A percentile compares a stretch with the other conserved stretches of the same genome.
These are phyloP conservation scores for Patella depressa DNA, from an alignment of 2,888 invertebrate species.

Conservation along the genomic window DNA sequence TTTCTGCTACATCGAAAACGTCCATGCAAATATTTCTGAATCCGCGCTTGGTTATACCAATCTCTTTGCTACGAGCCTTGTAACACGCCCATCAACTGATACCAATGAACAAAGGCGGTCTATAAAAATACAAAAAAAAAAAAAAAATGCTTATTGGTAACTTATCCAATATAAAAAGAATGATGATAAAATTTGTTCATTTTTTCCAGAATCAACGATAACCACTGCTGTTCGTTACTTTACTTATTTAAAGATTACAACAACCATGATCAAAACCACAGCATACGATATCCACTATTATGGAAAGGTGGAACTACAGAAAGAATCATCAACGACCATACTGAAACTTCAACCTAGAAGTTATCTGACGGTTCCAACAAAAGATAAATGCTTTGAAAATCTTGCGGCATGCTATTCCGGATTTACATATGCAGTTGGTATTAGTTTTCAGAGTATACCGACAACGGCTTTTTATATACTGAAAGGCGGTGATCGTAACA, in stretches of 20 bases:
- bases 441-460: slow-evolving; percentile 20
- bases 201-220: background rate
- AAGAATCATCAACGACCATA: background rate
- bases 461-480: slow-evolving; percentile 8
- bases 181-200: no score
- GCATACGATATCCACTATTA: background rate
- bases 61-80: no score
- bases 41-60: no score
- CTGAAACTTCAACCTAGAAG: slow-evolving; percentile 22
- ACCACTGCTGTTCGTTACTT: background rate
- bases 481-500: slow-evolving; percentile 4
- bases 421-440: slow-evolving; percentile 23
- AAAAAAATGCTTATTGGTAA: no score
- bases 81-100: no score
- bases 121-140: no score
- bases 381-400: slow-evolving; percentile 21
- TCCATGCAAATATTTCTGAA: no score
- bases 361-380: slow-evolving; percentile 16
- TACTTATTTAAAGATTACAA: background rate
- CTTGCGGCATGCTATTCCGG: slow-evolving; percentile 24
- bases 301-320: slow-evolving; percentile 17
- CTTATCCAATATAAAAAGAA: no score
- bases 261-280: background rate
- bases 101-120: no score
- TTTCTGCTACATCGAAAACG: no score